Percentiles rank a stretch among this genome's conserved stretches.
Evolutionary conservation across 1,140 invertebrate genomes (phyloP).

Genomic region (Brachionus sp.): DNA sequence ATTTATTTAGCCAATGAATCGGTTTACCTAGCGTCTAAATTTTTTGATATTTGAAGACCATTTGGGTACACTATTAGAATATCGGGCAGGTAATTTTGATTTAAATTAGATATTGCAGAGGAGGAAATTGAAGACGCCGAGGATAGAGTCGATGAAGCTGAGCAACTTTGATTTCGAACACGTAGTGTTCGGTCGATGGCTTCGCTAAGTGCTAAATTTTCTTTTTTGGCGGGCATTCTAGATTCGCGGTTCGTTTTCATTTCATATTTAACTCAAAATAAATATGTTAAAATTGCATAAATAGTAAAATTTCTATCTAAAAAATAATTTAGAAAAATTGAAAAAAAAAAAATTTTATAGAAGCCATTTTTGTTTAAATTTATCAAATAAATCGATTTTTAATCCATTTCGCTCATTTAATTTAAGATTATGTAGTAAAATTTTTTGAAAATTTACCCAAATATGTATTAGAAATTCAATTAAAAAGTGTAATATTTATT

Average conservation of each 20-base stretch:
- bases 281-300: not conserved
- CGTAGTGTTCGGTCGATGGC: not conserved
- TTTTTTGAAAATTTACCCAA: not conserved
- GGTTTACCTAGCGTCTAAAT: constrained; percentile 31
- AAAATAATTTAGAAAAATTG: not conserved
- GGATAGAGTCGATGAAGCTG: constrained; percentile 24
- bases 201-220: not conserved
- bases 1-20: not conserved
- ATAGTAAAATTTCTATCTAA: not conserved
- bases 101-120: not conserved
- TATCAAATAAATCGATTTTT: not conserved
- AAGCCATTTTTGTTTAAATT: not conserved
- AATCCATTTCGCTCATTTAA: not conserved
- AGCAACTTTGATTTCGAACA: constrained; percentile 27
- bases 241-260: not conserved
- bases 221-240: not conserved
- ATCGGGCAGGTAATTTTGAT: constrained; percentile 8
- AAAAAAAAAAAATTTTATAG: not conserved
- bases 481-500: not conserved
- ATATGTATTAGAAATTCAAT: not conserved
- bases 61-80: constrained; percentile 19
- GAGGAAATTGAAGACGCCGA: constrained; percentile 34
- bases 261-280: constrained; percentile 12
- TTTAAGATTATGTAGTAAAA: not conserved
- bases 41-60: constrained; percentile 31